phyloP scores from a whole-genome alignment of 1,140 invertebrate genomes.

The Mizuhopecten yessoensis region DNA sequence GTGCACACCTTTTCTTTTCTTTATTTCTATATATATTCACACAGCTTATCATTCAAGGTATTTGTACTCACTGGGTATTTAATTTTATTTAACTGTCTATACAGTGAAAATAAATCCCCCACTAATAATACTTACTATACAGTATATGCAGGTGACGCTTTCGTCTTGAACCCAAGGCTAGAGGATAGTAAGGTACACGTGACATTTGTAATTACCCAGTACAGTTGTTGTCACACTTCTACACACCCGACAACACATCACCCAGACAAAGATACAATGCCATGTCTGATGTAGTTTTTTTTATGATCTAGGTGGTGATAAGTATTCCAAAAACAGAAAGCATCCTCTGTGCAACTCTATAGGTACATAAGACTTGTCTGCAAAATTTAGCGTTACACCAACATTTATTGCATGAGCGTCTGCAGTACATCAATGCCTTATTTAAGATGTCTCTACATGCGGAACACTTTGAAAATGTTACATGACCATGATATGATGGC shows the following conservation, averaged over 20 bases:
- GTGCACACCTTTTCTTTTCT: too few species aligned
- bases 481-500: neutral
- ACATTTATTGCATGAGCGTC: neutral
- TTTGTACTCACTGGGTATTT: too few species aligned
- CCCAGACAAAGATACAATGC: neutral
- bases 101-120: too few species aligned
- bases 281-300: neutral
- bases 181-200: too few species aligned
- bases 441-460: too few species aligned
- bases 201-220: constrained; percentile 1
- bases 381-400: neutral
- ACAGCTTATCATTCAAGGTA: too few species aligned
- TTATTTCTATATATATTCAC: too few species aligned
- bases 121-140: too few species aligned
- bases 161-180: too few species aligned
- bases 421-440: neutral
- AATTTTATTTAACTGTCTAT: too few species aligned
- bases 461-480: neutral
- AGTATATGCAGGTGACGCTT: too few species aligned
- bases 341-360: too few species aligned
- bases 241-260: neutral
- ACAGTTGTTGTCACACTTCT: neutral
- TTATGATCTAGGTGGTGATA: neutral
- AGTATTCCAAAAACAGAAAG: neutral
- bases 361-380: neutral